These are phyloP conservation scores for Stegodyphus mimosarum DNA, from an alignment of 1,140 invertebrate species.

Conservation along the genomic window DNA sequence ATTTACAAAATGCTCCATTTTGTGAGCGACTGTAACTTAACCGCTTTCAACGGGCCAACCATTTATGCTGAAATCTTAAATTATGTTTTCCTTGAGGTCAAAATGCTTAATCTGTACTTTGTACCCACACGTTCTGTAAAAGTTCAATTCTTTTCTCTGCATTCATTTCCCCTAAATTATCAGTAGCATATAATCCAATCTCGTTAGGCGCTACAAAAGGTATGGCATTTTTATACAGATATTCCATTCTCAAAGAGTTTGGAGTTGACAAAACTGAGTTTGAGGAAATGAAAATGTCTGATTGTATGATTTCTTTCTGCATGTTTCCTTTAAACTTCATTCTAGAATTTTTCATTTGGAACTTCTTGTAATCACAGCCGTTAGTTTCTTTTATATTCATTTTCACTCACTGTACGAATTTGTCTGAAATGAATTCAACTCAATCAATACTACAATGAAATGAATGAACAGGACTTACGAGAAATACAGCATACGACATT, in stretches of 20 bases:
- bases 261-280: background rate
- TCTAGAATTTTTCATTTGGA: background rate
- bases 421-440: background rate
- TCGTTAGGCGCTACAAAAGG: background rate
- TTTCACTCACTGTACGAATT: background rate
- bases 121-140: background rate
- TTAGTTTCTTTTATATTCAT: background rate
- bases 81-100: background rate
- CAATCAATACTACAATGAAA: background rate
- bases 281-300: background rate
- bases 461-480: background rate
- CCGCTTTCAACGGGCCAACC: background rate
- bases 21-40: background rate
- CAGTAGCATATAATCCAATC: background rate
- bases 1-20: too few species aligned
- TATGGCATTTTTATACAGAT: background rate
- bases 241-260: background rate
- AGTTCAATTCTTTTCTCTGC: background rate
- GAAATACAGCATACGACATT: background rate
- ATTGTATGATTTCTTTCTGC: background rate
- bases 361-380: background rate
- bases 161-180: background rate
- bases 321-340: background rate
- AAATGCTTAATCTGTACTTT: constrained; percentile 1
- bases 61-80: background rate